A percentile compares a stretch with the other conserved stretches of the same genome.
These are phyloP conservation scores for Alcis repandata DNA, from an alignment of 2,888 invertebrate genomes.

Conservation along the genomic window DNA sequence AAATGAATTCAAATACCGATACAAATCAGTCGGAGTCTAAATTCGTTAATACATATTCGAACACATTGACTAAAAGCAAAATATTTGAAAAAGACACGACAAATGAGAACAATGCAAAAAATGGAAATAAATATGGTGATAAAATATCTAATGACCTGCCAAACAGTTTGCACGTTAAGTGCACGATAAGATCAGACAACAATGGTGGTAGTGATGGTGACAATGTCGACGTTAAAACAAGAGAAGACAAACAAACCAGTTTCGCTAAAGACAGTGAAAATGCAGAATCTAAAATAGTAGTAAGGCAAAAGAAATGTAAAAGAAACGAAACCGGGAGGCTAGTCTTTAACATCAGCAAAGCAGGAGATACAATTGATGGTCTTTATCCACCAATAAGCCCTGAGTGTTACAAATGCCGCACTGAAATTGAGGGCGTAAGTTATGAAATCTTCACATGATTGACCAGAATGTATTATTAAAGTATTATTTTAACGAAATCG, in stretches of 20 bases:
- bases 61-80: slow-evolving; percentile 76
- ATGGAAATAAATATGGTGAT: slow-evolving; percentile 53
- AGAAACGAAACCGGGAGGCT: slow-evolving; percentile 79
- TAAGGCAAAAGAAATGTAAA: slow-evolving; percentile 75
- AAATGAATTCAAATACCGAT: slow-evolving; percentile 62
- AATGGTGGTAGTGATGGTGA: slow-evolving; percentile 49
- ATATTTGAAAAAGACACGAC: slow-evolving; percentile 70
- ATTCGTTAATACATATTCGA: slow-evolving; percentile 67
- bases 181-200: slow-evolving; percentile 51
- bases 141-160: slow-evolving; percentile 58
- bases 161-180: slow-evolving; percentile 71
- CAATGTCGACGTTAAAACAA: slow-evolving; percentile 41
- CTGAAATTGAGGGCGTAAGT: slow-evolving; percentile 97
- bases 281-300: slow-evolving; percentile 69
- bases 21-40: slow-evolving; percentile 62
- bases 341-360: slow-evolving; percentile 81
- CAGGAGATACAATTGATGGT: slow-evolving; percentile 84
- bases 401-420: slow-evolving; percentile 94
- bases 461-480: neutral
- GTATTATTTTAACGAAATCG: neutral
- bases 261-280: slow-evolving; percentile 48
- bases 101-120: slow-evolving; percentile 53
- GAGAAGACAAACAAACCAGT: slow-evolving; percentile 46
- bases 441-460: neutral
- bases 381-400: slow-evolving; percentile 90